These are phyloP conservation scores for Ommatoiulus sabulosus DNA, from an alignment of 2,888 invertebrate species.

Conservation along the genomic window DNA sequence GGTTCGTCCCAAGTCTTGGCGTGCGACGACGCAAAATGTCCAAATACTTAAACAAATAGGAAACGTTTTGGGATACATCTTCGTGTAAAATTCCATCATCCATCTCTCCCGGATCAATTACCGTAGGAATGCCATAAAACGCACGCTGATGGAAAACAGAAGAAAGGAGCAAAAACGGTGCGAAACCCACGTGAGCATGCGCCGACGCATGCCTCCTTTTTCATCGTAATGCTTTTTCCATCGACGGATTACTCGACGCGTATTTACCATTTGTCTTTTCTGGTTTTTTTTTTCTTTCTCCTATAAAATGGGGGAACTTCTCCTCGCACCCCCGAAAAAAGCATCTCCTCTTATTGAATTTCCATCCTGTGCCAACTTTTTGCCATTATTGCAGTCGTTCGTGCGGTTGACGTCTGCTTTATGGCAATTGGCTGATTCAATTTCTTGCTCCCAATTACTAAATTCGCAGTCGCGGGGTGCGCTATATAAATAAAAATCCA, in stretches of 20 bases:
- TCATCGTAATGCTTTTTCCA: constrained; percentile 36
- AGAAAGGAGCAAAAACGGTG: background rate
- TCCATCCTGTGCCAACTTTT: constrained; percentile 18
- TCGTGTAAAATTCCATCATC: constrained; percentile 9
- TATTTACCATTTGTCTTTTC: constrained; percentile 30
- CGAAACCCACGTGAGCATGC: background rate
- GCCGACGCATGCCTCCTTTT: background rate
- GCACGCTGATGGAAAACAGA: background rate
- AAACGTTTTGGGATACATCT: background rate
- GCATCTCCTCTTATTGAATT: constrained; percentile 31
- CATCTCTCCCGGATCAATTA: constrained; percentile 26
- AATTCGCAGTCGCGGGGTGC: constrained; percentile 18
- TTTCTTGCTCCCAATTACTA: constrained; percentile 34
- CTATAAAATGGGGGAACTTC: background rate
- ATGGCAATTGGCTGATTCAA: constrained; percentile 34
- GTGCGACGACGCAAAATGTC: background rate
- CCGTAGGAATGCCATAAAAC: constrained; percentile 12
- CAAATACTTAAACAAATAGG: background rate
- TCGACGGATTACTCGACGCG: constrained; percentile 31
- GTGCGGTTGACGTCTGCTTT: constrained; percentile 28
- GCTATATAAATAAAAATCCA: constrained; percentile 26
- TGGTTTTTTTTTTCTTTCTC: background rate
- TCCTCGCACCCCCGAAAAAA: background rate
- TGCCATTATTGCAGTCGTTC: constrained; percentile 27
- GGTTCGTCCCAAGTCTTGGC: background rate